phyloP scores from a whole-genome alignment of 64 coral and sea anemone genomes.

The Astreopora myriophthalma region DNA sequence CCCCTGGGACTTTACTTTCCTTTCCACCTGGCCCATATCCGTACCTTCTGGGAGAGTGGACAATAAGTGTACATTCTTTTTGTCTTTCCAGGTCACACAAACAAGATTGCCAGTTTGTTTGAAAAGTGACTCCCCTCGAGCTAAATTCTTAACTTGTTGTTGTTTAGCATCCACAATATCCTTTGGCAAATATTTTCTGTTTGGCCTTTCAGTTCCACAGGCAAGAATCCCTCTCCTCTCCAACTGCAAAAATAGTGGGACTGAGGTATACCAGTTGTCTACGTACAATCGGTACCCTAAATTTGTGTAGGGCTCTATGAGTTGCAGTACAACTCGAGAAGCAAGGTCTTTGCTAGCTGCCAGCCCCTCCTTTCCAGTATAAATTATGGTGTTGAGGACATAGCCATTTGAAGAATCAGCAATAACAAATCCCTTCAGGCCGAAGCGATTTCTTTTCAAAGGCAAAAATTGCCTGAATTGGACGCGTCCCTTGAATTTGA shows the following conservation, averaged over 20 bases:
- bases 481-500: too few species aligned
- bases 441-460: too few species aligned
- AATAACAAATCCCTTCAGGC: too few species aligned
- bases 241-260: neutral
- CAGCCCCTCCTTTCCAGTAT: too few species aligned
- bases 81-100: constrained; percentile 33
- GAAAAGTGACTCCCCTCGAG: neutral
- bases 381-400: too few species aligned
- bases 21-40: neutral
- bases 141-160: neutral
- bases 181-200: constrained; percentile 25
- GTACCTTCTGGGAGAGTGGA: neutral
- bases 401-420: too few species aligned
- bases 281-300: too few species aligned
- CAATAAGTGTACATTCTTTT: constrained; percentile 10
- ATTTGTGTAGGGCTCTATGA: too few species aligned
- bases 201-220: neutral
- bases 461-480: too few species aligned
- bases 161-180: neutral
- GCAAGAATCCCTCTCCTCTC: constrained; percentile 10
- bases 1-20: neutral
- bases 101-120: neutral
- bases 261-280: too few species aligned
- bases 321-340: too few species aligned
- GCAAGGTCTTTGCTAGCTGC: too few species aligned